phyloP scores from a whole-genome alignment of 2,888 invertebrate species.

The Limnephilus marmoratus region DNA sequence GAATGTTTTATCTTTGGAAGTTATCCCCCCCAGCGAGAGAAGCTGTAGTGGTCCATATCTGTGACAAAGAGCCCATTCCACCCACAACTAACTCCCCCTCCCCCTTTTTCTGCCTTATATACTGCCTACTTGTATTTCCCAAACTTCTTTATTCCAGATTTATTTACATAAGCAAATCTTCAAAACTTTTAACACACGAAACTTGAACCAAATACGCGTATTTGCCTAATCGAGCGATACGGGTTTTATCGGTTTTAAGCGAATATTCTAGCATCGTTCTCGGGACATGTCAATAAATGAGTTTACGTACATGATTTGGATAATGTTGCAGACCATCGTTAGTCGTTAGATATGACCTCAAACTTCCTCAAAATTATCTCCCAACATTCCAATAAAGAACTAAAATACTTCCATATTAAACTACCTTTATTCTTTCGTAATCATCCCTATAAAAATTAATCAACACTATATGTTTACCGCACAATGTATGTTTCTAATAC shows the following conservation, averaged over 20 bases:
- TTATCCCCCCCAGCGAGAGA: slow-evolving; percentile 17
- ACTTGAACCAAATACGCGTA: slow-evolving; percentile 51
- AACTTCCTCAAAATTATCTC: background rate
- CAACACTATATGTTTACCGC: background rate
- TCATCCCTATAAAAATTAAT: background rate
- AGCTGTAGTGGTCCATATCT: slow-evolving; percentile 26
- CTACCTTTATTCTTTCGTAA: background rate
- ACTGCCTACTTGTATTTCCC: slow-evolving; percentile 48
- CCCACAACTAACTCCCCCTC: slow-evolving; percentile 7
- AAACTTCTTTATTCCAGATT: slow-evolving; percentile 60
- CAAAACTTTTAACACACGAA: slow-evolving; percentile 56
- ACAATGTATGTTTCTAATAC: slow-evolving; percentile 9
- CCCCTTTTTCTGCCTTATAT: slow-evolving; percentile 35
- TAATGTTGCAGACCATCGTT: background rate
- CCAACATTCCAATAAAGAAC: background rate
- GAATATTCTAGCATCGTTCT: background rate
- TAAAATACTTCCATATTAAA: background rate
- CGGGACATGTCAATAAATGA: background rate
- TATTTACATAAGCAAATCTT: slow-evolving; percentile 61
- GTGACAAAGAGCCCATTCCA: slow-evolving; percentile 48
- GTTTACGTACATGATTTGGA: background rate
- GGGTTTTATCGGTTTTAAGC: slow-evolving; percentile 38
- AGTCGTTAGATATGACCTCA: background rate
- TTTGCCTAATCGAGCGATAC: slow-evolving; percentile 57
- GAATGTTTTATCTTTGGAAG: slow-evolving; percentile 61